These are phyloP conservation scores for Pristis pectinata DNA, from an alignment of 2,797 vertebrate species.

Conservation along the genomic window DNA sequence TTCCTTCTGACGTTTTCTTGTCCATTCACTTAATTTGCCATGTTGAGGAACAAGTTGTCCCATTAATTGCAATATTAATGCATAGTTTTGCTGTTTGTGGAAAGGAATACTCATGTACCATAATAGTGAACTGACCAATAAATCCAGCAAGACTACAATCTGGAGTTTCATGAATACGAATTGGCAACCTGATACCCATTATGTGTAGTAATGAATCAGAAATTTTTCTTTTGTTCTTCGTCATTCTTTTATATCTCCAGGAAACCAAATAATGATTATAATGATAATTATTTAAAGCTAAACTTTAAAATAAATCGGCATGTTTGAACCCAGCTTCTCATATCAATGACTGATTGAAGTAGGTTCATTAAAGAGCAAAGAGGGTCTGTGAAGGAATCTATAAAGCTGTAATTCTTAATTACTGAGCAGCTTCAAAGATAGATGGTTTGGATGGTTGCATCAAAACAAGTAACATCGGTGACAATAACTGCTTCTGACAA, in stretches of 20 bases:
- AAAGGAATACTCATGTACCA: background rate
- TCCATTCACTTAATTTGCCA: background rate
- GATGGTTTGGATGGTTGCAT: background rate
- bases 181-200: background rate
- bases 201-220: background rate
- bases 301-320: background rate
- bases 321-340: background rate
- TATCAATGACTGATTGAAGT: background rate
- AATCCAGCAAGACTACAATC: background rate
- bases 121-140: background rate
- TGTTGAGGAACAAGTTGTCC: background rate
- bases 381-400: background rate
- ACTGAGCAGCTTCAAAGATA: background rate
- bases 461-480: background rate
- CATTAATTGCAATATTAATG: background rate
- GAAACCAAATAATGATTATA: background rate
- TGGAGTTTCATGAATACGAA: background rate
- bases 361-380: background rate
- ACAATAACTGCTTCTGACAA: background rate
- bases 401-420: background rate
- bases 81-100: background rate
- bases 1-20: too few species aligned
- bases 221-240: background rate
- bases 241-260: background rate
- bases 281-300: conserved; percentile 9